Evolutionary conservation across 2,888 invertebrate genomes (phyloP).

Genomic region (Melanostoma mellinum): DNA sequence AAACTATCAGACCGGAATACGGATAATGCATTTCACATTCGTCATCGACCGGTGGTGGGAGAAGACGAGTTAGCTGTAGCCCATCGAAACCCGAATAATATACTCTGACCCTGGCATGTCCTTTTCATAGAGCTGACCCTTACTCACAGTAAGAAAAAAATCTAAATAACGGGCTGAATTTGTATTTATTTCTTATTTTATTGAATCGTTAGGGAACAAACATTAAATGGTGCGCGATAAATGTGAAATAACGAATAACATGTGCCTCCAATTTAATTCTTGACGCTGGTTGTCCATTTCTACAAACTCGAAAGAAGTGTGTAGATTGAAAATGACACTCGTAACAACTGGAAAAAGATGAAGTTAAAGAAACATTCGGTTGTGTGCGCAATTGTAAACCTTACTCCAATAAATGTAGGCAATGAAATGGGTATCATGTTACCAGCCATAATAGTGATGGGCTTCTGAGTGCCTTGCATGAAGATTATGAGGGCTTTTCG

Average conservation of each 20-base stretch:
- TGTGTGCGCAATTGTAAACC: not conserved
- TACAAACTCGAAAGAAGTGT: conserved; percentile 45
- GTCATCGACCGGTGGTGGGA: conserved; percentile 24
- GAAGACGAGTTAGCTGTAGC: not conserved
- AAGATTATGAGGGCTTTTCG: conserved; percentile 75
- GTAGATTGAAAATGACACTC: conserved; percentile 57
- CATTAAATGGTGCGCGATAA: too few relatives aligned
- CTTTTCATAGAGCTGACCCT: too few relatives aligned
- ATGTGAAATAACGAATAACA: too few relatives aligned
- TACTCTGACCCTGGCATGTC: too few relatives aligned
- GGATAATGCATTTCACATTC: conserved; percentile 48
- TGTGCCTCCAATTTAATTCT: too few relatives aligned
- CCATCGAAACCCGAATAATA: too few relatives aligned
- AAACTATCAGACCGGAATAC: conserved; percentile 38
- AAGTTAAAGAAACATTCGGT: not conserved
- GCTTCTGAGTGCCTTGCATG: conserved; percentile 75
- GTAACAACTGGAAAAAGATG: conserved; percentile 41
- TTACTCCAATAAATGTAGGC: conserved; percentile 75
- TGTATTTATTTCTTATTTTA: too few relatives aligned
- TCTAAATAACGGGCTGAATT: too few relatives aligned
- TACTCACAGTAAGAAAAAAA: too few relatives aligned
- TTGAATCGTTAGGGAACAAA: too few relatives aligned
- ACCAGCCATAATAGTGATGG: conserved; percentile 73
- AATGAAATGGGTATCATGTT: conserved; percentile 74
- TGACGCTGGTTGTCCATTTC: not conserved